phyloP scores from a whole-genome alignment of 2,888 invertebrate species.

The Galeruca laticollis region DNA sequence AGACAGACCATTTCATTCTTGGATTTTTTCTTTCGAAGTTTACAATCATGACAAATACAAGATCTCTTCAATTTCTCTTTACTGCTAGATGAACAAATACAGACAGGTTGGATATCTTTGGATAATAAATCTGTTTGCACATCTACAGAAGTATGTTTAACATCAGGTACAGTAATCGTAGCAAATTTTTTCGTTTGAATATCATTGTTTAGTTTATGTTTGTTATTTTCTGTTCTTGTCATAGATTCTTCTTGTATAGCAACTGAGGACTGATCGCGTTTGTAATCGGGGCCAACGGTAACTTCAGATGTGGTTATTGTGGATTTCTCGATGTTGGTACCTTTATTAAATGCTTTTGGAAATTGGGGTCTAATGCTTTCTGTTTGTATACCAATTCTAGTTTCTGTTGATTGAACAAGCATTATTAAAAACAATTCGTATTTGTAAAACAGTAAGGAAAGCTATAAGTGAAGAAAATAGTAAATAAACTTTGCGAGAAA shows the following conservation, averaged over 20 bases:
- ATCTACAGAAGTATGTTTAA: background rate
- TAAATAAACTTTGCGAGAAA: too few species aligned
- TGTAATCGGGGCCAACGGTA: background rate
- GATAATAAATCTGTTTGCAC: slow-evolving; percentile 9
- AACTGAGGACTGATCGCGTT: background rate
- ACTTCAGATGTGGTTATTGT: background rate
- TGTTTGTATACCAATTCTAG: background rate
- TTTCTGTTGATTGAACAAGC: background rate
- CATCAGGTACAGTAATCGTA: background rate
- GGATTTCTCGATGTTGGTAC: background rate
- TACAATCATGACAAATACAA: too few species aligned
- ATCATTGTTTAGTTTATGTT: background rate
- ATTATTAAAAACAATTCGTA: background rate
- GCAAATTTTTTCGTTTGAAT: background rate
- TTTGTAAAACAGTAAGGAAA: background rate
- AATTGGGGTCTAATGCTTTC: background rate
- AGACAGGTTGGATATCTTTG: background rate
- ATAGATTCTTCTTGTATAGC: background rate
- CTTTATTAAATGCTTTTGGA: background rate
- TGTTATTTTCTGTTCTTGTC: background rate
- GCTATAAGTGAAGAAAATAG: background rate
- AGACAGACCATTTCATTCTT: background rate
- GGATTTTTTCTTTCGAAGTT: background rate
- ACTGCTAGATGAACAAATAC: background rate
- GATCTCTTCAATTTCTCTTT: background rate